Base-by-base conservation (phyloP, 2,888 invertebrate species). In the Ephialtes manifestator region DNA sequence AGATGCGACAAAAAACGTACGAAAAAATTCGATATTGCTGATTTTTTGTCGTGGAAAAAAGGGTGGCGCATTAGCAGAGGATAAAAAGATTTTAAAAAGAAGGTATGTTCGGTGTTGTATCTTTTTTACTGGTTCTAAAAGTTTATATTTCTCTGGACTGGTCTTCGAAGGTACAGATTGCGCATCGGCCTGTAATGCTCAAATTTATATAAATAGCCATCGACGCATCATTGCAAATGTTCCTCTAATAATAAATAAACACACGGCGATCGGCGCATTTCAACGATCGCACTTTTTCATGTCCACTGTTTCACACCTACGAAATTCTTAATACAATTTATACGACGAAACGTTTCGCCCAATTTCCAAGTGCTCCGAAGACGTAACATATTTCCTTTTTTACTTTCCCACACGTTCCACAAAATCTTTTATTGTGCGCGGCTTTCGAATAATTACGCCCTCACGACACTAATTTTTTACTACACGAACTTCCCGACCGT, bases 171-270 rank as follows among this genome's bases (percentile, higher is more conserved):
- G 71, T 81, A 77, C 84, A 80, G 65, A 65, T 76, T 68, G 67
- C 72, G 48, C 79, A 75, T 75, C 55, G 51, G 81, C 75, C 31
- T 51, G 46, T 76, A 58, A 77, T 70, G n/a, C 46, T 76, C 24
- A 35, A 77, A 78, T 81, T 75, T 67, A 84, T 79, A 79, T 79
- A 75, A 85, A 78, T 71, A 85, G 71, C 78, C 77, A 82, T 84
- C 81, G 74, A 78, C 74, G 74, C 63, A 53, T 63, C 74, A 81
- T 71, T 79, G 85, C 81, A 46, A 77, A 20, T 63, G 70, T 78
- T 67, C 51, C 35, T 84, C 65, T 74, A 85, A 85, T 85, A 82
- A 85, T 75, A 79, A 85, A 75, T 71, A 65, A 74, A 80, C 74
- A 55, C 55, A 63, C 78, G 58, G 65, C 75, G 74, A 75, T 75